Base-by-base conservation (phyloP, 2,888 invertebrate species). In the Philhelius pedissequus region DNA sequence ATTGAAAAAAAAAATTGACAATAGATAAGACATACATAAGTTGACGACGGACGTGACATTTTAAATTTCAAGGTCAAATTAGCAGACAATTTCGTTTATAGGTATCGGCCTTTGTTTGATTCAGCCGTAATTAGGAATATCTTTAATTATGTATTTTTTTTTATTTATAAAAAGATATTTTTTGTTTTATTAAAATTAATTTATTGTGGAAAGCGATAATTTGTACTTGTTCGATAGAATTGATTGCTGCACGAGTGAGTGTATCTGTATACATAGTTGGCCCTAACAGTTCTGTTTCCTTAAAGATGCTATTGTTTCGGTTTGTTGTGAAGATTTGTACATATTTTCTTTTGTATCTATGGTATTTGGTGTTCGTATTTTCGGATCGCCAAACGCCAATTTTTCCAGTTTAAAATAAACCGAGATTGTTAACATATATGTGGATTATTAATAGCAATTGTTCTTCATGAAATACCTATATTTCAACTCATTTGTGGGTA, bases 1-100 rank as follows among this genome's bases (percentile, higher is more conserved):
- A 13, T 15, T 50, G 9, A 52, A 38, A 40, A 20, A 40, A 20
- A 27, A 62, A 9, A 56, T 25, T 54, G 75, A 64, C 32, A 45
- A 4, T 5, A 22, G 48, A 48, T 48, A 22, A 25, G 48, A 48
- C 25, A 25, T 11, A 27, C n/a, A n/a, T n/a, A n/a, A 32, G 18
- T 20, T 22, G 5, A 8, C n/a, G 58, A 45, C 58, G 50, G 15
- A 48, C 25, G 43, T 66, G 81, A 71, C 71, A 77, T 48, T 82
- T 76, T 22, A 58, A 71, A 71, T 54, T 82, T 82, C 71, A 82
- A 82, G 76, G 81, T 40, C 64, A 71, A 76, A 76, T n/a, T 27
- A 54, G 52, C 71, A 77, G 66, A 76, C 13, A 7, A 30, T 30
- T 38, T 38, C n/a, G n/a, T 35, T 25, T 9, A 30, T 73, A 15